These are phyloP conservation scores for Campoplex nolae DNA, from an alignment of 2,888 invertebrate genomes.

Conservation along the genomic window DNA sequence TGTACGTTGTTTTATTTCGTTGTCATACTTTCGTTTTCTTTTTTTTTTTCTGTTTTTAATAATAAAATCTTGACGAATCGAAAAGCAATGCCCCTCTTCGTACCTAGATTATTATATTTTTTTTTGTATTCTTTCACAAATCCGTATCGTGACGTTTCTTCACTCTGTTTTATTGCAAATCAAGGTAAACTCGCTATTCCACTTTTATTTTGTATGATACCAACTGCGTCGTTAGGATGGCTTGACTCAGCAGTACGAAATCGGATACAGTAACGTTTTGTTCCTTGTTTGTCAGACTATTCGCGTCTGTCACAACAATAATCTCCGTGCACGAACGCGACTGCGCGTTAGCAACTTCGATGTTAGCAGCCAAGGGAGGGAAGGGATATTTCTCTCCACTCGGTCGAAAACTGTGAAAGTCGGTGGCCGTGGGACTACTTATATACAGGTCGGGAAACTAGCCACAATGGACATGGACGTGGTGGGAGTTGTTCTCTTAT, in stretches of 20 bases:
- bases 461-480: neutral
- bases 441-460: slow-evolving; percentile 3
- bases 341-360: slow-evolving; percentile 66
- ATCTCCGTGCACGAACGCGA: slow-evolving; percentile 74
- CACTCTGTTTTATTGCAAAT: neutral
- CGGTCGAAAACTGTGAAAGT: neutral
- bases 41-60: slow-evolving; percentile 31
- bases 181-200: slow-evolving; percentile 27
- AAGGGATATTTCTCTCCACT: neutral
- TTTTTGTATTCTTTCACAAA: neutral
- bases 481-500: neutral
- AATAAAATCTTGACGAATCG: slow-evolving; percentile 28
- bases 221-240: slow-evolving; percentile 62
- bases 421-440: neutral
- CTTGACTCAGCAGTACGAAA: slow-evolving; percentile 52
- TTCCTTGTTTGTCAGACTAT: slow-evolving; percentile 63
- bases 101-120: slow-evolving; percentile 11
- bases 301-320: slow-evolving; percentile 79
- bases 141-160: neutral
- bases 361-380: neutral
- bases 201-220: neutral
- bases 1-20: slow-evolving; percentile 15
- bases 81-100: slow-evolving; percentile 3
- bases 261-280: slow-evolving; percentile 45
- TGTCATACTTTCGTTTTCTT: slow-evolving; percentile 13